Conservation (phyloP, 37 sponge, comb jelly and placozoan genomes). For the Crambe crambe region DNA sequence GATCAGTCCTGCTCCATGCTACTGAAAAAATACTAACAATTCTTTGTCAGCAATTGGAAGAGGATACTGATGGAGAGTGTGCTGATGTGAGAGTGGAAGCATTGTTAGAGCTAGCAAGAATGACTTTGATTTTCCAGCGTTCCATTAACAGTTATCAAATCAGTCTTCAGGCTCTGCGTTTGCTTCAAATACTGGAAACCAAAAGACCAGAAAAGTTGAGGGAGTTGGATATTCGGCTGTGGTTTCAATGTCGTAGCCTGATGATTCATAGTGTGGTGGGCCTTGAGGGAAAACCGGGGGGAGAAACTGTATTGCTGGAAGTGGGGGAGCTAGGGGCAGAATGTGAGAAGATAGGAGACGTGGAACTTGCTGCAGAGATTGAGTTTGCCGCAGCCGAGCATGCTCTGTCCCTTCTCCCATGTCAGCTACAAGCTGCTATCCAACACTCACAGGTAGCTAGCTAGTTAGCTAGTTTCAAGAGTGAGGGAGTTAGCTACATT, state of each 20-base stretch:
- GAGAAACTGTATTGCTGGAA: not conserved
- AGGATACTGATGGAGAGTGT: not conserved
- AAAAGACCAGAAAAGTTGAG: not conserved
- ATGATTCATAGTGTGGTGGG: constrained; percentile 32
- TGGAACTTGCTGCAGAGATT: constrained; percentile 36
- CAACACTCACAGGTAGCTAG: constrained; percentile 24
- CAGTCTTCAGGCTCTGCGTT: constrained; percentile 28
- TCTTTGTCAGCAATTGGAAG: not conserved
- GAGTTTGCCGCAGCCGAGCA: constrained; percentile 17
- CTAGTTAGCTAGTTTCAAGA: not conserved
- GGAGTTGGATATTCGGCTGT: constrained; percentile 21
- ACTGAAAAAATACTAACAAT: no score
- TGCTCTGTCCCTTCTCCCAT: constrained; percentile 17
- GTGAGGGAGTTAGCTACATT: not conserved
- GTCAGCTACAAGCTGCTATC: not conserved
- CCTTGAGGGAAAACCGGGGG: not conserved
- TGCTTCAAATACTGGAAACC: constrained; percentile 12
- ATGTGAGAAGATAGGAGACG: constrained; percentile 30
- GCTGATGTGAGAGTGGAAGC: not conserved
- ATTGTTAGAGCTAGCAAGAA: not conserved
- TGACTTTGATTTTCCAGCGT: constrained; percentile 2
- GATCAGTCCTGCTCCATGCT: no score
- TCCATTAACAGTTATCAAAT: constrained; percentile 1
- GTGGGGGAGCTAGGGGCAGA: constrained; percentile 8
- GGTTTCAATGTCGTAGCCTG: constrained; percentile 26